Percentiles rank a stretch among this genome's conserved stretches.
Conservation (phyloP, 2,113 vertebrate genomes). For the Ursus arctos region DNA sequence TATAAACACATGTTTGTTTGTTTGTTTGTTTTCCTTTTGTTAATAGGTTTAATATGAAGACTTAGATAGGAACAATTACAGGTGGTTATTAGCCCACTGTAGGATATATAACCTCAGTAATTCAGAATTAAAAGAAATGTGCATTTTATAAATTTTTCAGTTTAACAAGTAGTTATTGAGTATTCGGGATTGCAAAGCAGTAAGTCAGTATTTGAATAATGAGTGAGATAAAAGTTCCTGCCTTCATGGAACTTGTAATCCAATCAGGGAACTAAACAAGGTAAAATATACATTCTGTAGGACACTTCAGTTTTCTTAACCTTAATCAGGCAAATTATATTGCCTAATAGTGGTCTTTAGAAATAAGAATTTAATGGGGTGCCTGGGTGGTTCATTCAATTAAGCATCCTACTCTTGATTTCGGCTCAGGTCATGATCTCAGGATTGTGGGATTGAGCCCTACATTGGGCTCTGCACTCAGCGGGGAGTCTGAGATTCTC, state of each 20-base stretch:
- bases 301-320: constrained; percentile 24
- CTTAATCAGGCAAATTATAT: constrained; percentile 48
- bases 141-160: not conserved
- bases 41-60: constrained; percentile 1
- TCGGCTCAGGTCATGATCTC: not conserved
- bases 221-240: not conserved
- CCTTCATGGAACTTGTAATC: not conserved
- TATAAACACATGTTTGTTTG: not conserved
- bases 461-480: not conserved
- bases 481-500: not conserved
- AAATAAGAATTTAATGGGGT: constrained; percentile 51
- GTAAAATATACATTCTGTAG: not conserved
- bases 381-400: not conserved
- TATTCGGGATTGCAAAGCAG: not conserved
- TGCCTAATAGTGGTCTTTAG: constrained; percentile 23
- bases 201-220: constrained; percentile 40
- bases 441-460: not conserved
- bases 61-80: not conserved
- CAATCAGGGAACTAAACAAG: not conserved
- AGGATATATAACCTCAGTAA: not conserved
- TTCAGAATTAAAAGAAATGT: constrained; percentile 1
- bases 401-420: not conserved
- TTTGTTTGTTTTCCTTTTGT: not conserved
- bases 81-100: not conserved
- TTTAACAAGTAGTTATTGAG: not conserved